A percentile compares a stretch with the other conserved stretches of the same genome.
These are phyloP conservation scores for Cinclus mexicanus DNA, from an alignment of 2,113 vertebrate species.

Conservation along the genomic window DNA sequence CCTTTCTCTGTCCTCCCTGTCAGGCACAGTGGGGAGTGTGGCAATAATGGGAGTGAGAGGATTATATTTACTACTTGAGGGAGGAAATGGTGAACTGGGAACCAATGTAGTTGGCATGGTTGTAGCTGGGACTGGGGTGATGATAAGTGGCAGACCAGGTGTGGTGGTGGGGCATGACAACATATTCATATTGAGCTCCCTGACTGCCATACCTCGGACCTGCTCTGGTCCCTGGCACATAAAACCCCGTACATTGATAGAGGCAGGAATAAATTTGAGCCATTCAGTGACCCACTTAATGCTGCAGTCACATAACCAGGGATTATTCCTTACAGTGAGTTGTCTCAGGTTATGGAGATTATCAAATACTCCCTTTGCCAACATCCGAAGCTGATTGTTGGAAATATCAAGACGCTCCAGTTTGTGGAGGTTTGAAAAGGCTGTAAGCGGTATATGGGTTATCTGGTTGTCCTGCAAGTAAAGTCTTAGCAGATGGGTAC, in stretches of 20 bases:
- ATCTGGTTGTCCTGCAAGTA: slow-evolving; percentile 98
- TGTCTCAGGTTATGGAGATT: slow-evolving; percentile 86
- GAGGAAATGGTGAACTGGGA: slow-evolving; percentile 31
- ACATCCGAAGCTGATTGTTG: slow-evolving; percentile 88
- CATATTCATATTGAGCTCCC: slow-evolving; percentile 92
- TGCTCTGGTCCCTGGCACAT: slow-evolving; percentile 92
- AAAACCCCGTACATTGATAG: slow-evolving; percentile 91
- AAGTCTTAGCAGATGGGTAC: slow-evolving; percentile 85
- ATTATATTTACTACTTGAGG: slow-evolving; percentile 49
- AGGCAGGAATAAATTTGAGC: slow-evolving; percentile 88
- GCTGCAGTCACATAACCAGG: slow-evolving; percentile 93
- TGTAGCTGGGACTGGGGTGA: slow-evolving; percentile 72
- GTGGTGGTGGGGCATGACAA: slow-evolving; percentile 86
- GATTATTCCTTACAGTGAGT: slow-evolving; percentile 91
- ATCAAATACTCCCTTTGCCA: slow-evolving; percentile 91
- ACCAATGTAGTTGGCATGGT: slow-evolving; percentile 60
- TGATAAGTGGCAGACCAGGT: slow-evolving; percentile 65
- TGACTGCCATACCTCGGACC: slow-evolving; percentile 94
- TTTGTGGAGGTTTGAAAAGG: slow-evolving; percentile 87
- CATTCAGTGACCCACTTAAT: slow-evolving; percentile 98
- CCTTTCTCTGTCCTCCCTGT: slow-evolving; percentile 68
- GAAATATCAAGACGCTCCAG: slow-evolving; percentile 94
- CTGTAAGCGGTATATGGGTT: slow-evolving; percentile 86
- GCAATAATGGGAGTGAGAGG: slow-evolving; percentile 66
- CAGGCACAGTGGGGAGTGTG: slow-evolving; percentile 75